Percentiles rank a stretch among this genome's conserved stretches.
phyloP scores from a whole-genome alignment of 2,888 invertebrate genomes.

The Clivina fossor region DNA sequence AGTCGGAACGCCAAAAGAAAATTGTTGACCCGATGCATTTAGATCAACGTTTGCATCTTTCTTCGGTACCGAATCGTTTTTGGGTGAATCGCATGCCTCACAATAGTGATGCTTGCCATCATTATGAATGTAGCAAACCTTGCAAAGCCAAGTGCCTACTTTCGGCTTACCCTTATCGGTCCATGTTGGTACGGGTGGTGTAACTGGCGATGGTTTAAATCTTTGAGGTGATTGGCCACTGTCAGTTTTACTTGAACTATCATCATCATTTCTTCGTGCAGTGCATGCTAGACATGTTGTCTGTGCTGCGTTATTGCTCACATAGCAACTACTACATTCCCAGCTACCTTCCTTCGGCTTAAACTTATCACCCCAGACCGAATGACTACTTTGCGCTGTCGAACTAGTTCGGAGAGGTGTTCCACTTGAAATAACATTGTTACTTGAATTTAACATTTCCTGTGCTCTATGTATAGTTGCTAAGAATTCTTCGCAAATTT shows the following conservation, averaged over 20 bases:
- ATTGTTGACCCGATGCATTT: constrained; percentile 44
- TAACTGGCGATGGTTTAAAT: constrained; percentile 26
- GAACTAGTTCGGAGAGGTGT: constrained; percentile 6
- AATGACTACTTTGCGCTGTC: constrained; percentile 34
- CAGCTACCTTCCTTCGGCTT: constrained; percentile 69
- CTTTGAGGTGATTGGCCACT: constrained; percentile 18
- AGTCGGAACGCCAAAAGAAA: constrained; percentile 46
- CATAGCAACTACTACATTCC: constrained; percentile 70
- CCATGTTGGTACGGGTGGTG: constrained; percentile 43
- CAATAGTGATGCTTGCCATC: constrained; percentile 60
- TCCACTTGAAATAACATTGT: constrained; percentile 45
- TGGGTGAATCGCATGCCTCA: constrained; percentile 60
- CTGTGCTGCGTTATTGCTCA: constrained; percentile 61
- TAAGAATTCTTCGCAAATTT: constrained; percentile 62
- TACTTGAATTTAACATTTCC: constrained; percentile 56
- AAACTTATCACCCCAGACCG: constrained; percentile 63
- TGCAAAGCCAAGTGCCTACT: constrained; percentile 69
- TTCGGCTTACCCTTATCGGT: constrained; percentile 72
- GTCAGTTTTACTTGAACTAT: constrained; percentile 44
- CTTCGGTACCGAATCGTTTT: constrained; percentile 43
- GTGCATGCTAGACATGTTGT: constrained; percentile 66
- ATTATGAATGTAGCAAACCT: constrained; percentile 68
- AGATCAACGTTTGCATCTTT: constrained; percentile 40
- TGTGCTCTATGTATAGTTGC: constrained; percentile 59
- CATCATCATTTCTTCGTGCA: constrained; percentile 54